Conservation (phyloP, 2,888 invertebrate species). For the Agrypnus murinus region DNA sequence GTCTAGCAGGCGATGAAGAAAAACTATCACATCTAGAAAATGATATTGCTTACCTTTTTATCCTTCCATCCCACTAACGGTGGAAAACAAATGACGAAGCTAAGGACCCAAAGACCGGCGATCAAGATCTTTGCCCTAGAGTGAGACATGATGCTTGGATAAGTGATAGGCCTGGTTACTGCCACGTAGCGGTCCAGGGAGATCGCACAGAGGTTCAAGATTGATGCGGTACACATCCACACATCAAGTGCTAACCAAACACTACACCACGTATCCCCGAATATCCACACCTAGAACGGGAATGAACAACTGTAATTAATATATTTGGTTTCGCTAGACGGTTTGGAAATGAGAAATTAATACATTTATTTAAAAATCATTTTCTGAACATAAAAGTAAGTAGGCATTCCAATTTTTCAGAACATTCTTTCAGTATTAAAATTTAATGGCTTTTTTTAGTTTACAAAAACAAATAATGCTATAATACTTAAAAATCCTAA, state of each 20-base stretch:
- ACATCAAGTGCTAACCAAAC: constrained; percentile 98
- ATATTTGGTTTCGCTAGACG: too few species aligned
- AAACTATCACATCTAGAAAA: too few species aligned
- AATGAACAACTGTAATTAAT: too few species aligned
- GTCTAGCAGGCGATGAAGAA: too few species aligned
- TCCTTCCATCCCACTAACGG: constrained; percentile 96
- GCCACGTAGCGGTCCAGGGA: constrained; percentile 97
- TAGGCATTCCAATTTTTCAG: too few species aligned
- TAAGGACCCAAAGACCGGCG: constrained; percentile 94
- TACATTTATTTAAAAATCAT: too few species aligned
- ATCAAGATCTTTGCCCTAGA: constrained; percentile 90
- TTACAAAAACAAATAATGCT: too few species aligned
- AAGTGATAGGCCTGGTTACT: constrained; percentile 96
- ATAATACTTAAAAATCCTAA: too few species aligned
- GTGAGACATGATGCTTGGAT: constrained; percentile 93
- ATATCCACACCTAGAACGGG: constrained; percentile 99
- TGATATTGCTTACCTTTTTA: constrained; percentile 76
- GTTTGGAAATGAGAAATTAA: too few species aligned
- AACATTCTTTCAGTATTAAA: too few species aligned
- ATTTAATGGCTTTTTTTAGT: too few species aligned
- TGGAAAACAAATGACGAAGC: constrained; percentile 97
- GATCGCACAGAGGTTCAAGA: constrained; percentile 96
- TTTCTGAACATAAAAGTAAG: too few species aligned
- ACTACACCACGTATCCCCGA: constrained; percentile 96
- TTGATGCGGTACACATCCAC: constrained; percentile 99